Base-by-base conservation (phyloP, 2,797 vertebrate genomes). In the Diplodus puntazzo region DNA sequence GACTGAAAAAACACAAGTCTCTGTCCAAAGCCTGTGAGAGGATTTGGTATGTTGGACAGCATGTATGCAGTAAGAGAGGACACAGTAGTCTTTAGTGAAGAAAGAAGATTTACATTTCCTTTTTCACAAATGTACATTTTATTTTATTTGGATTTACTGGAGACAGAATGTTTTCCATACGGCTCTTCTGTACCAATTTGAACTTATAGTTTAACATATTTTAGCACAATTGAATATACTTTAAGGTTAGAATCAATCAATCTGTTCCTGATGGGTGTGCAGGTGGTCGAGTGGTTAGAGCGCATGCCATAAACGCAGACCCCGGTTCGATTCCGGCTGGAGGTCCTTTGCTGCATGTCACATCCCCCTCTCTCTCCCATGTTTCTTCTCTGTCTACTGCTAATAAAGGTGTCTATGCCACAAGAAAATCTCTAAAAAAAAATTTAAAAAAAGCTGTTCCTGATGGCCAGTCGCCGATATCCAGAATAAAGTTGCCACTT, bases 141-240 rank as follows among this genome's bases (percentile, higher is more conserved):
- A 42, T 76, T 86, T 86, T 17, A 53, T 74, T 75, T 81, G 71
- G 55, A 62, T 80, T 74, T 86, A 73, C 53, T 73, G 43, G 1
- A 83, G 86, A 83, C 85, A 84, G 81, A 85, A 87, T 62, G 68
- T 85, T 87, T 90, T 79, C 34, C 77, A 76, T 64, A 77, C 13
- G 1, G 1, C 2, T 42, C 58, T 62, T 77, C 68, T 72, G 58
- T 68, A 23, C 52, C 20, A n/a, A 50, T 50, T 57, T 5, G 9
- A 50, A 61, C 10, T 25, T 49, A 5, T 6, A 21, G 18, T 61
- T 52, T 27, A 61, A 39, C 20, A 10, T 39, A 17, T 59, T 54
- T 23, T 17, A 63, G 17, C 4, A 2, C 55, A 55, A 54, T 23
- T 48, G 5, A 66, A 42, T 21, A 17, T 50, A 67, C 10, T 54